Conservation (phyloP, 2,888 invertebrate species). For the Tillus elongatus region DNA sequence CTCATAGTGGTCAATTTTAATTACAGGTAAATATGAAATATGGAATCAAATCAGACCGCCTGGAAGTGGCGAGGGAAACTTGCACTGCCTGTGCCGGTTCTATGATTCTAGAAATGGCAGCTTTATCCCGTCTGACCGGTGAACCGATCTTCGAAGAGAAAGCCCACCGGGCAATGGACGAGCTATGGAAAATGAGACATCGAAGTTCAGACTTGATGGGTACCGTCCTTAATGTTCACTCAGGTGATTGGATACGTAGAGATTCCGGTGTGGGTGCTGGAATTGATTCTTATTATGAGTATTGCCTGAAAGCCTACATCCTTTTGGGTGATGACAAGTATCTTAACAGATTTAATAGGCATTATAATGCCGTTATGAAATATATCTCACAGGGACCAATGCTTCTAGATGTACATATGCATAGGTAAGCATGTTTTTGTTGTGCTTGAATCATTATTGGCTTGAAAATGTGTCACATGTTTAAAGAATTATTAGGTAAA, state of each 20-base stretch:
- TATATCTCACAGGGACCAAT: constrained; percentile 94
- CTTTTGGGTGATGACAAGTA: constrained; percentile 90
- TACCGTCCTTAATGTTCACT: constrained; percentile 94
- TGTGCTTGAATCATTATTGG: too few relatives aligned
- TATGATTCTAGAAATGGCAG: constrained; percentile 95
- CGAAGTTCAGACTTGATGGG: constrained; percentile 89
- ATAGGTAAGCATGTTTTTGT: constrained; percentile 43
- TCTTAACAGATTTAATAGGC: constrained; percentile 86
- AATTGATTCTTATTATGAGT: constrained; percentile 98
- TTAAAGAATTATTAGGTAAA: too few relatives aligned
- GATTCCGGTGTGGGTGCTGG: constrained; percentile 99
- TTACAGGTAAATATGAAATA: constrained; percentile 67
- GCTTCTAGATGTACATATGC: constrained; percentile 85
- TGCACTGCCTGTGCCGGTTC: constrained; percentile 98
- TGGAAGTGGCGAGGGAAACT: constrained; percentile 75
- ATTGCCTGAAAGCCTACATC: constrained; percentile 94
- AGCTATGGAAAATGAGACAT: constrained; percentile 90
- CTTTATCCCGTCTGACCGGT: constrained; percentile 84
- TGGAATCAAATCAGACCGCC: constrained; percentile 68
- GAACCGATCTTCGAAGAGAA: constrained; percentile 89
- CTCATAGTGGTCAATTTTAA: too few relatives aligned
- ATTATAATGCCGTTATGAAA: constrained; percentile 94
- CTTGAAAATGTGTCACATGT: background rate
- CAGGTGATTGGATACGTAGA: constrained; percentile 93
- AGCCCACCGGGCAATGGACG: constrained; percentile 93